phyloP scores from a whole-genome alignment of 2,113 vertebrate genomes.

The Oryzias melastigma region DNA sequence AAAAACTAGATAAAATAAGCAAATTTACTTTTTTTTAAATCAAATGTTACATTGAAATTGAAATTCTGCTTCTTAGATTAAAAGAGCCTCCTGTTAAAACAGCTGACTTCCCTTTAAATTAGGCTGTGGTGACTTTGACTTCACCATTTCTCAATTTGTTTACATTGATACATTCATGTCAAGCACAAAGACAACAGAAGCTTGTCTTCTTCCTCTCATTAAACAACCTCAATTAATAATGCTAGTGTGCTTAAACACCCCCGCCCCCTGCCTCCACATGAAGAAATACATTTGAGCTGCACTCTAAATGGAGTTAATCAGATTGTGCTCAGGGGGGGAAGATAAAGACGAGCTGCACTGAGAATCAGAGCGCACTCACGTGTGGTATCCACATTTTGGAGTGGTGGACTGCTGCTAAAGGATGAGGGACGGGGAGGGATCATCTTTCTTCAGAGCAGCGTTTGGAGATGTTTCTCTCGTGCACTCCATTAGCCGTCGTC shows the following conservation, averaged over 20 bases:
- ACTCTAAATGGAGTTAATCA: constrained; percentile 48
- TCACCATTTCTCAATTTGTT: background rate
- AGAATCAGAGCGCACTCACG: constrained; percentile 23
- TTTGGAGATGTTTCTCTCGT: constrained; percentile 11
- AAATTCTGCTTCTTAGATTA: too few relatives aligned
- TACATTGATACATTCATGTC: background rate
- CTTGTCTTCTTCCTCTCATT: constrained; percentile 27
- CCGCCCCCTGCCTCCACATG: constrained; percentile 16
- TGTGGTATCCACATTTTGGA: constrained; percentile 11
- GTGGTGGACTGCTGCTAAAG: constrained; percentile 14
- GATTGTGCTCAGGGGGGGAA: constrained; percentile 22
- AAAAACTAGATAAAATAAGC: background rate
- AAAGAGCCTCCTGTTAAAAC: too few relatives aligned
- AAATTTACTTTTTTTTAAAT: too few relatives aligned
- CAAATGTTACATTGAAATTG: too few relatives aligned
- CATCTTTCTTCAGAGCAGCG: constrained; percentile 17
- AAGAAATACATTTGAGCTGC: constrained; percentile 34
- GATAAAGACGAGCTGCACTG: constrained; percentile 30
- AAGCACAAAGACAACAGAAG: constrained; percentile 16
- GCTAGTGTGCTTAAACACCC: constrained; percentile 12
- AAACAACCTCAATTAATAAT: constrained; percentile 18
- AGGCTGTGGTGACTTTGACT: constrained; percentile 5
- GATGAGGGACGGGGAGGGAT: constrained; percentile 24
- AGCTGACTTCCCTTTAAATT: too few relatives aligned
- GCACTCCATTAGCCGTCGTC: constrained; percentile 21